Conservation (phyloP, 1,140 invertebrate species). For the Eufriesea mexicana region DNA sequence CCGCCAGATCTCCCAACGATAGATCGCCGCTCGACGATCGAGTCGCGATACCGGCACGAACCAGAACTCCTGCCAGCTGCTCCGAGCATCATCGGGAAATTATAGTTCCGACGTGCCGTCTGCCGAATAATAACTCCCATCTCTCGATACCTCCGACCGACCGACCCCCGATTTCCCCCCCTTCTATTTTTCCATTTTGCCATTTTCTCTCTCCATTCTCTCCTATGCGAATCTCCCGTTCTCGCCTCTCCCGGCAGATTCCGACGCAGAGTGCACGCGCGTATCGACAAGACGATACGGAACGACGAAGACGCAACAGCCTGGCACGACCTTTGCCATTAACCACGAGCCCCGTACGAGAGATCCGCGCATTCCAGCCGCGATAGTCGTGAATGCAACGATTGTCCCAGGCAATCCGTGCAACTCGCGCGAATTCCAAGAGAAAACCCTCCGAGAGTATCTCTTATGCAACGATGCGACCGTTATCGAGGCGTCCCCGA, state of each 20-base stretch:
- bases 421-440: neutral
- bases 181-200: no score
- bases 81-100: slow-evolving; percentile 40
- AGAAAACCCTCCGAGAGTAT: neutral
- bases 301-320: neutral
- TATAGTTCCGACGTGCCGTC: slow-evolving; percentile 21
- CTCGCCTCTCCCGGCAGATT: neutral
- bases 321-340: neutral
- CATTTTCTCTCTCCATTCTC: neutral
- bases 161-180: neutral
- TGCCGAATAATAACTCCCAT: slow-evolving; percentile 21
- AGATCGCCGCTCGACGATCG: slow-evolving; percentile 47
- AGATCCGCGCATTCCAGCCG: neutral
- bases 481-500: slow-evolving; percentile 27
- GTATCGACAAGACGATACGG: neutral
- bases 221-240: no score
- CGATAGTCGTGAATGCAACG: neutral
- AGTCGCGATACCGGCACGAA: slow-evolving; percentile 40
- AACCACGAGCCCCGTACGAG: neutral
- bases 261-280: no score
- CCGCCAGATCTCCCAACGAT: slow-evolving; percentile 41
- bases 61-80: slow-evolving; percentile 52
- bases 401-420: neutral
- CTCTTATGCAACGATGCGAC: slow-evolving; percentile 21
- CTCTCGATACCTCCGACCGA: no score